Conservation (phyloP, 2,797 vertebrate species). For the Xenops minutus region DNA sequence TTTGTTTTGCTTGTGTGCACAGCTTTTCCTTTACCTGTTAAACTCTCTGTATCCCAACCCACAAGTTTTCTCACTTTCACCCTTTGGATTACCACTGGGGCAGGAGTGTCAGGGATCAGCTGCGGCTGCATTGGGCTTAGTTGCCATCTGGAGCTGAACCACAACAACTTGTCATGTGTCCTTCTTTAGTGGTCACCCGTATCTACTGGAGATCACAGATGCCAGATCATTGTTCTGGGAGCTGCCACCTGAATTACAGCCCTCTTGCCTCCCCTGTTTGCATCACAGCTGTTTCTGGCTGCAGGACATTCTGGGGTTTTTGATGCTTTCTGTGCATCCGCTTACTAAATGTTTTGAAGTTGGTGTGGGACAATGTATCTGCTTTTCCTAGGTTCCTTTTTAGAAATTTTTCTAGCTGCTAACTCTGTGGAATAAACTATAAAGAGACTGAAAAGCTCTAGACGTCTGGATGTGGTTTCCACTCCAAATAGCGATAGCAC, state of each 20-base stretch:
- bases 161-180: not conserved
- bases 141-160: not conserved
- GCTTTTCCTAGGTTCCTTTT: not conserved
- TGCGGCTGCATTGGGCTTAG: accelerated
- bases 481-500: accelerated
- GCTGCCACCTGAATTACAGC: not conserved
- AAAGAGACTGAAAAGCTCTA: not conserved
- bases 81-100: not conserved
- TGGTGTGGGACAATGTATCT: not conserved
- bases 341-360: not conserved
- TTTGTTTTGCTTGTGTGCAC: not conserved
- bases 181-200: not conserved
- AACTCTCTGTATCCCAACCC: accelerated
- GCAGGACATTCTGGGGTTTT: not conserved
- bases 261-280: not conserved
- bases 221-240: not conserved
- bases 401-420: not conserved
- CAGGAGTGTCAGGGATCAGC: accelerated
- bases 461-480: not conserved
- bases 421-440: not conserved
- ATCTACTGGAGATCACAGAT: not conserved
- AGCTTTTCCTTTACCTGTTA: not conserved
- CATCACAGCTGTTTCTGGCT: not conserved
- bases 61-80: not conserved
- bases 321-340: not conserved